Base-by-base conservation (phyloP, 2,888 invertebrate species). In the Noctua janthe region DNA sequence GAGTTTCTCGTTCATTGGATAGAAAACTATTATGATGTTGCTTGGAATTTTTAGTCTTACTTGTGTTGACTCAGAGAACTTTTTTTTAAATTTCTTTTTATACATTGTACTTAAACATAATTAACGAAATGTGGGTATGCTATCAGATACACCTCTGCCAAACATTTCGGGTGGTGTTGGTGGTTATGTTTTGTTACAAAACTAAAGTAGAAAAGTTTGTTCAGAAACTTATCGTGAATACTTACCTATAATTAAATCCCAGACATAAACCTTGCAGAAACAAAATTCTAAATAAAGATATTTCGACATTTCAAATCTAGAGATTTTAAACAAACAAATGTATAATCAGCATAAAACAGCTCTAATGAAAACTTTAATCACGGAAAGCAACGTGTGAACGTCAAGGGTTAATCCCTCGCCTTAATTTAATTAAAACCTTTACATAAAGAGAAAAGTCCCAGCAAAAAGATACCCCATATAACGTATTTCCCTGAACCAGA, bases 401-500 rank as follows among this genome's bases (percentile, higher is more conserved):
- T 81, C 59, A 82, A 76, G 76, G 78, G 66, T 82, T 81, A 71
- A 75, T 67, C 71, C 59, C 69, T 67, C 20, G 81, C 76, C 70
- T 82, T 86, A 81, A 88, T 81, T 88, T 77, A 82, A 86, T 87
- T 81, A 89, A 88, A 87, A 81, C 70, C 89, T 88, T 86, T 86
- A 86, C 87, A 91, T 91, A 92, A 92, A 92, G 90, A 89, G 89
- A 83, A 90, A 92, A 92, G 87, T 93, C 91, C 78, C 76, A 74
- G 86, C 88, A 90, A 93, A 92, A 92, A 91, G 91, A 91, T 91
- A 92, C 85, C 87, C 88, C 74, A 76, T 83, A 85, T 91, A 93
- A 91, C 90, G 89, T 92, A 88, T 92, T 91, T 90, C 88, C 76
- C 80, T 85, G 82, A 90, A 91, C 88, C 89, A 90, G 90, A 92